phyloP scores from a whole-genome alignment of 2,113 vertebrate genomes.

The Trogon surrucura region DNA sequence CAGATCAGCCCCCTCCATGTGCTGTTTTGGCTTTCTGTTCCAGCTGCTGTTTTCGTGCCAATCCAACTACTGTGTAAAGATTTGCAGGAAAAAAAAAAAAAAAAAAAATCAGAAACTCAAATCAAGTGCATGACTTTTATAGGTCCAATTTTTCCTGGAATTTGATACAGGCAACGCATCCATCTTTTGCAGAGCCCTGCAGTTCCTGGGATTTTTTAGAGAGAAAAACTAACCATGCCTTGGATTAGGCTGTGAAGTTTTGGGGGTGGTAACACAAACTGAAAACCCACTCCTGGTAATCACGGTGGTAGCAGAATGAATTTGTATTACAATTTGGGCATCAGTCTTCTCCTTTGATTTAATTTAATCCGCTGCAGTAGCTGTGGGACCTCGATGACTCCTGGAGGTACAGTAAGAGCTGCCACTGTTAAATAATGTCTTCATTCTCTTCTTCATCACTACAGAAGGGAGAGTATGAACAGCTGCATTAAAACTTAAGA shows the following conservation, averaged over 20 bases:
- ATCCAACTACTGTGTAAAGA: background rate
- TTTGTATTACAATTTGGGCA: background rate
- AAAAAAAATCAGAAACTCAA: background rate
- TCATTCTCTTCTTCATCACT: background rate
- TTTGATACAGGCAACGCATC: background rate
- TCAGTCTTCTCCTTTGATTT: background rate
- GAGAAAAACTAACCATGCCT: fast-evolving
- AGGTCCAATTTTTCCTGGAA: fast-evolving
- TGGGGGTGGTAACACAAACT: background rate
- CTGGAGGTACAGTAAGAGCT: background rate
- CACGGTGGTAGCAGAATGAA: background rate
- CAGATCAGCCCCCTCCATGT: background rate
- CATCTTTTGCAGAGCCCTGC: background rate
- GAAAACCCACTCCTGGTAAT: background rate
- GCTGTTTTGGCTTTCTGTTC: background rate
- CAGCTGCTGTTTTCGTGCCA: background rate
- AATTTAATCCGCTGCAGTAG: background rate
- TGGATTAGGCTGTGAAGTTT: background rate
- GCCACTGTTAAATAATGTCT: background rate
- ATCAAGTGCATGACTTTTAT: background rate
- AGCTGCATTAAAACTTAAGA: background rate
- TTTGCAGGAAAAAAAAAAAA: background rate
- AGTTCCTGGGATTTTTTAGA: background rate
- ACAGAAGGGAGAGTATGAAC: background rate
- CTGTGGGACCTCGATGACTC: background rate